These are phyloP conservation scores for Eristalinus sepulchralis DNA, from an alignment of 2,888 invertebrate species.

Conservation along the genomic window DNA sequence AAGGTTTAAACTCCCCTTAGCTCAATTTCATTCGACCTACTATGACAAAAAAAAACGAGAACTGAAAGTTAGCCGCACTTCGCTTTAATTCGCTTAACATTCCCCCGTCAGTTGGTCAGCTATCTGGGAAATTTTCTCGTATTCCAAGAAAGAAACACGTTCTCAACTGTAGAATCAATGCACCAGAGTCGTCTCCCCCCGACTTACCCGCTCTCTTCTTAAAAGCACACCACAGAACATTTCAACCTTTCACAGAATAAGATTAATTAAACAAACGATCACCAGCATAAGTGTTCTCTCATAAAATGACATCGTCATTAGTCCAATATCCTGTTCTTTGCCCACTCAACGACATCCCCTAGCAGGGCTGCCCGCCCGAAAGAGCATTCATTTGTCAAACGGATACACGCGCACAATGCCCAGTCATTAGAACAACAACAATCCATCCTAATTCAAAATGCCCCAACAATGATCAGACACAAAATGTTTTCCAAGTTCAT, in stretches of 20 bases:
- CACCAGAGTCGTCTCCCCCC: not conserved
- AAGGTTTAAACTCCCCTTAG: no score
- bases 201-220: not conserved
- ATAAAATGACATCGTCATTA: not conserved
- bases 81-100: no score
- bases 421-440: constrained; percentile 44
- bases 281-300: not conserved
- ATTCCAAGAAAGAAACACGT: not conserved
- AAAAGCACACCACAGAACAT: not conserved
- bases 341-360: constrained; percentile 1
- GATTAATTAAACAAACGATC: not conserved
- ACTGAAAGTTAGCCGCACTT: no score
- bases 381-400: constrained; percentile 25
- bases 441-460: constrained; percentile 46
- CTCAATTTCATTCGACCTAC: no score
- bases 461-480: constrained; percentile 44
- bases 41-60: no score
- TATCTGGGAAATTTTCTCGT: not conserved
- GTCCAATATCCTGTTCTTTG: not conserved
- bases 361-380: not conserved
- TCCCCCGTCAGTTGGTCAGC: no score
- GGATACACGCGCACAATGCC: constrained; percentile 39
- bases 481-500: constrained; percentile 42
- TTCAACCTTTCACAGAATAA: not conserved
- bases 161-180: not conserved